Base-by-base conservation (phyloP, 2,888 invertebrate genomes). In the Rotaria macrura region DNA sequence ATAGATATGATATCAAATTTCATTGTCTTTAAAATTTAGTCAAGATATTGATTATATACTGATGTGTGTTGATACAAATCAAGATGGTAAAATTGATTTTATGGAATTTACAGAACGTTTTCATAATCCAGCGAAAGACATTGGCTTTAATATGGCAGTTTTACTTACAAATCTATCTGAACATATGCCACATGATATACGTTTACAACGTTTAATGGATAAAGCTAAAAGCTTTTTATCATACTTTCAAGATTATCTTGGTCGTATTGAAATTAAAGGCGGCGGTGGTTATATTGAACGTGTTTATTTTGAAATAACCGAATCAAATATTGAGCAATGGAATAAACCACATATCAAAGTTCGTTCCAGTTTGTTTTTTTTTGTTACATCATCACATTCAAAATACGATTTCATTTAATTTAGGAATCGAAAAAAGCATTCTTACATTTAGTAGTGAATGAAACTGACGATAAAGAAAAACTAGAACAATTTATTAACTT, bases 101-200 rank as follows among this genome's bases (percentile, higher is more conserved):
- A 93, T 96, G 83, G 97, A 96, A 87, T 99, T 99, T 92, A 95
- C 97, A 87, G 98, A 99, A 91, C 94, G 97, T 85, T 99, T 99
- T 94, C 97, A 99, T 92, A 97, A 98, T 90, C 99, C 99, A 0
- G 96, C 99, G 49, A 97, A 98, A 91, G 99, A 98, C 92, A 99
- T 99, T 89, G 98, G 92, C 89, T 99, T 99, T 92, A 99, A 99
- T 92, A 93, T 99, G 89, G 99, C 99, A 72, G 97, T 99, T 5
- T 92, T 99, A 55, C 93, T 99, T 72, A 99, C 99, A 20, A 99
- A 99, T 91, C 92, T 99, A 49, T 97, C 97, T 0, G 99, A 99
- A 89, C 99, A 99, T 90, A 99, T 99, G 95, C 98, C 98, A 0
- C 98, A 96, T 90, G 99, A 99, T 89, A 97, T 99, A 6, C 94